Conservation (phyloP, 2,113 vertebrate genomes). For the Suncus etruscus region DNA sequence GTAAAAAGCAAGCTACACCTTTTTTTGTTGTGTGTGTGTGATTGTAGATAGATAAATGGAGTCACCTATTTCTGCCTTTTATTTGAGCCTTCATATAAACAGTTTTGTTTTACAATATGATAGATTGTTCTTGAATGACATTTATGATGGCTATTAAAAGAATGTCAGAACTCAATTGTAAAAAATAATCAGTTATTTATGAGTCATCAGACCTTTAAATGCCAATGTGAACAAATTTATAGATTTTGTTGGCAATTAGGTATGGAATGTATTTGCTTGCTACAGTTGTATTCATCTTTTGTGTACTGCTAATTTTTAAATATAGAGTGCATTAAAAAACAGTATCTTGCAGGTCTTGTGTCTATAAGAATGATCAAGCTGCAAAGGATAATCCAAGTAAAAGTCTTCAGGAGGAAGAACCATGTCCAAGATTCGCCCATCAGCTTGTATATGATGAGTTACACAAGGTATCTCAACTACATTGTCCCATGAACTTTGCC, state of each 20-base stretch:
- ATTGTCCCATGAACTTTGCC: neutral
- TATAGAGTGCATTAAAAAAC: slow-evolving; percentile 53
- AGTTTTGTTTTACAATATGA: slow-evolving; percentile 21
- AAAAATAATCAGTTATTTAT: slow-evolving; percentile 18
- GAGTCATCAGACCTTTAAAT: neutral
- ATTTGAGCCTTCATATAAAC: neutral
- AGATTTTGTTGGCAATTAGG: slow-evolving; percentile 45
- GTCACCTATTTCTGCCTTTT: slow-evolving; percentile 21
- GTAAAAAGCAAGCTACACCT: neutral
- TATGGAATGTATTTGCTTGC: neutral
- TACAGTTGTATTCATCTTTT: slow-evolving; percentile 24
- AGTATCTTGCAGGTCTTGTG: slow-evolving; percentile 93
- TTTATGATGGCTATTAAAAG: slow-evolving; percentile 40
- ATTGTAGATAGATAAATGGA: neutral
- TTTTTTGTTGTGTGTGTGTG: slow-evolving; percentile 1
- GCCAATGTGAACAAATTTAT: slow-evolving; percentile 3
- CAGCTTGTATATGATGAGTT: slow-evolving; percentile 98
- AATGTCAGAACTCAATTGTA: slow-evolving; percentile 47
- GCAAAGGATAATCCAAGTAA: slow-evolving; percentile 97
- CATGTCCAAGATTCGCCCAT: slow-evolving; percentile 98
- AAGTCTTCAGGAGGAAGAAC: slow-evolving; percentile 97
- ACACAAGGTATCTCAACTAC: slow-evolving; percentile 92
- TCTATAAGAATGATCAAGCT: slow-evolving; percentile 98
- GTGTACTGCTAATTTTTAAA: slow-evolving; percentile 12
- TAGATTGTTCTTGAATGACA: slow-evolving; percentile 29